Evolutionary conservation across 2,113 vertebrate species (phyloP).

Genomic region (Paradisaea rubra): DNA sequence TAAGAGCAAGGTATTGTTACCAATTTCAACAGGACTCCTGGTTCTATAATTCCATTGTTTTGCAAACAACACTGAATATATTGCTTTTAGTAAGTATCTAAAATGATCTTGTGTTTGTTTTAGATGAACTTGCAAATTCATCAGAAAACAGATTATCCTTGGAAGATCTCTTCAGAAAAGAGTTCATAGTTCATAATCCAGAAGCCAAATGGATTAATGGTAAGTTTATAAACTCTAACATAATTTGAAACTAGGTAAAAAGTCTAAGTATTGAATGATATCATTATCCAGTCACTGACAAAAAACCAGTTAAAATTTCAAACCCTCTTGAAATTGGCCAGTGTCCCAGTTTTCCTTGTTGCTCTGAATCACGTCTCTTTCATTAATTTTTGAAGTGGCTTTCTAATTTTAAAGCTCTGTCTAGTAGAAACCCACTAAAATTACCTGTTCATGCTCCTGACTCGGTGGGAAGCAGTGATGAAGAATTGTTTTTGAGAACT

Average conservation of each 20-base stretch:
- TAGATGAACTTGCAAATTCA: conserved; percentile 85
- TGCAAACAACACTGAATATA: background rate
- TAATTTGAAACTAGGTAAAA: background rate
- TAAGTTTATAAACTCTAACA: conserved; percentile 55
- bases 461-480: background rate
- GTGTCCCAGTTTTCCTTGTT: background rate
- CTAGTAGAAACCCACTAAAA: background rate
- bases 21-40: background rate
- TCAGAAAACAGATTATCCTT: conserved; percentile 88
- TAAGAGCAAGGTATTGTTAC: background rate
- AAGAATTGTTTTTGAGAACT: background rate
- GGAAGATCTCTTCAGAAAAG: conserved; percentile 91
- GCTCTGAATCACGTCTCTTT: background rate
- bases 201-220: conserved; percentile 94
- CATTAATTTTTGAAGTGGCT: conserved; percentile 23
- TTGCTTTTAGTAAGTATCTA: background rate
- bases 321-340: background rate
- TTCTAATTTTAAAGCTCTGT: conserved; percentile 26
- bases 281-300: background rate
- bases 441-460: background rate
- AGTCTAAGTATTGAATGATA: background rate
- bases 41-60: background rate
- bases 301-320: background rate
- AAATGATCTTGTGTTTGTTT: background rate
- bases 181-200: conserved; percentile 85